A percentile compares a stretch with the other conserved stretches of the same genome.
These are phyloP conservation scores for Microctonus brassicae DNA, from an alignment of 2,888 invertebrate species.

Conservation along the genomic window DNA sequence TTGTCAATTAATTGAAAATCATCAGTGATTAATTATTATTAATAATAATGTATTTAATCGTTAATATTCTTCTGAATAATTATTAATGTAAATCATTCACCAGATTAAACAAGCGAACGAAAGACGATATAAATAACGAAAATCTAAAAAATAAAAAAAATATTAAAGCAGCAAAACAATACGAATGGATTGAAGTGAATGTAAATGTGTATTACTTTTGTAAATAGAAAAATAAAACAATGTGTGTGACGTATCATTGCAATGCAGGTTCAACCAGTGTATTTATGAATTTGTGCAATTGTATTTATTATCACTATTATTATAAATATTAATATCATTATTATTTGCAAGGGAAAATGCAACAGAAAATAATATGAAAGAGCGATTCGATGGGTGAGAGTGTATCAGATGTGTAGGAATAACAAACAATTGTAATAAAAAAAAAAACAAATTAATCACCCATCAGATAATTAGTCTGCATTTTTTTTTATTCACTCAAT, in stretches of 20 bases:
- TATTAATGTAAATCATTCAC: neutral
- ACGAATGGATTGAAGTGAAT: neutral
- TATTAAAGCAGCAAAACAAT: slow-evolving; percentile 10
- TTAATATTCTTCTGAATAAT: neutral
- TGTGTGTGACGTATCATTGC: neutral
- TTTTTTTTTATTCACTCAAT: neutral
- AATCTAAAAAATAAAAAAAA: slow-evolving; percentile 10
- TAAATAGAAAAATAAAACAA: slow-evolving; percentile 2
- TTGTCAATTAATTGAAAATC: neutral
- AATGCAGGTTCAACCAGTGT: slow-evolving; percentile 21
- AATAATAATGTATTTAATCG: too few species aligned
- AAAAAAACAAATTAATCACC: neutral
- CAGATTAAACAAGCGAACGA: neutral
- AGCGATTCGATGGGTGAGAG: neutral
- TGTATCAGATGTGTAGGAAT: neutral
- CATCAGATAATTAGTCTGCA: neutral
- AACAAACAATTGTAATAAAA: neutral
- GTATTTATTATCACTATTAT: slow-evolving; percentile 33
- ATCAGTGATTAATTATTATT: neutral
- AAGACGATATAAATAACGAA: neutral
- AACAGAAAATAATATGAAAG: neutral
- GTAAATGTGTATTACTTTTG: neutral
- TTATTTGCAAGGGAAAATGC: neutral
- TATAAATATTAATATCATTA: too few species aligned
- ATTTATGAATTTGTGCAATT: slow-evolving; percentile 24